Percentiles rank a stretch among this genome's conserved stretches.
Conservation (phyloP, 23 tunicate species). For the Botrylloides violaceus region DNA sequence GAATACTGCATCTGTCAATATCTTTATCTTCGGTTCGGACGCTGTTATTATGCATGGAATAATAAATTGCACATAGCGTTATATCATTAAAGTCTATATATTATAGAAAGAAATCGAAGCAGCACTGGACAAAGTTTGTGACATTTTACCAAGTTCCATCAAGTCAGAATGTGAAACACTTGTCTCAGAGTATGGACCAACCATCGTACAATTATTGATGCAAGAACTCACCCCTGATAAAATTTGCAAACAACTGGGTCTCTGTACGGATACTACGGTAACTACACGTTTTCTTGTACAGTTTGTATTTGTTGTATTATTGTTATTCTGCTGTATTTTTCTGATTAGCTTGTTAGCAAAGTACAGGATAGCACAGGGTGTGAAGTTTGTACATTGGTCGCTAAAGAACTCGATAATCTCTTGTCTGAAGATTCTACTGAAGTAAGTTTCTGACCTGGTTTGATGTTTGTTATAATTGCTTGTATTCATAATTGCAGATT, state of each 20-base stretch:
- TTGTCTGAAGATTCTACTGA: slow-evolving; percentile 10
- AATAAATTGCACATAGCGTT: too few relatives aligned
- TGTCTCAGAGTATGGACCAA: not conserved
- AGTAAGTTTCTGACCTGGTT: too few relatives aligned
- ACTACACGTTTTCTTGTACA: too few relatives aligned
- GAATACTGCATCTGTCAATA: too few relatives aligned
- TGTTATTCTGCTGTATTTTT: too few relatives aligned
- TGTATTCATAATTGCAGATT: too few relatives aligned
- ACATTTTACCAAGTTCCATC: not conserved
- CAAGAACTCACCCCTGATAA: not conserved
- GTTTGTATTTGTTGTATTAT: too few relatives aligned
- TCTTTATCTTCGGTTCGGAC: too few relatives aligned
- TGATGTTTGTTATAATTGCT: too few relatives aligned
- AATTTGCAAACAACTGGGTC: not conserved
- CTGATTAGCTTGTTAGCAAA: not conserved
- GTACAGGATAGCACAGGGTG: slow-evolving; percentile 6
- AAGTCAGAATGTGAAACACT: not conserved
- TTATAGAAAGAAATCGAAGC: not conserved
- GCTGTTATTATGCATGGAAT: too few relatives aligned
- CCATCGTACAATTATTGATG: not conserved
- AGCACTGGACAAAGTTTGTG: not conserved
- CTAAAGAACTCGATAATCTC: slow-evolving; percentile 9
- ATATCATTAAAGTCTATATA: too few relatives aligned
- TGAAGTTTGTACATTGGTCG: not conserved
- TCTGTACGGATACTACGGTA: not conserved